phyloP scores from a whole-genome alignment of 2,888 invertebrate species.

The Hirtodrosophila histrioides region DNA sequence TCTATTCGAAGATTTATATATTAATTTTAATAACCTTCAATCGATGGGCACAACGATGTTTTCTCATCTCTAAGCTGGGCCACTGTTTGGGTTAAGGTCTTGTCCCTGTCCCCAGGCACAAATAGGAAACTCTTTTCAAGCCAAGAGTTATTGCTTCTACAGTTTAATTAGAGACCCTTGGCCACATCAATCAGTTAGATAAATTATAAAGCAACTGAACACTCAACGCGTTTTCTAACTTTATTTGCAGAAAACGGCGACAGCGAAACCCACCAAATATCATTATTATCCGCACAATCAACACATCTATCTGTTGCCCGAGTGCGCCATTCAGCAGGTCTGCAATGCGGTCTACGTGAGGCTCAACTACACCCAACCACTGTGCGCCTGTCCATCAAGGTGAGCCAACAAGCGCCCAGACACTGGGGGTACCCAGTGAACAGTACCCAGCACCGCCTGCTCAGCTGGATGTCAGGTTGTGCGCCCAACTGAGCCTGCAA shows the following conservation, averaged over 20 bases:
- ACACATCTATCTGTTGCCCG: slow-evolving; percentile 95
- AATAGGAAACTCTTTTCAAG: too few species aligned
- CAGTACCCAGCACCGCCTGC: neutral
- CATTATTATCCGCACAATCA: slow-evolving; percentile 97
- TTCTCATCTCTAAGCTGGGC: too few species aligned
- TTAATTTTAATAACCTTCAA: too few species aligned
- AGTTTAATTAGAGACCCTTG: slow-evolving; percentile 19
- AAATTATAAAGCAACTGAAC: neutral
- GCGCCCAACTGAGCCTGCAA: slow-evolving; percentile 17
- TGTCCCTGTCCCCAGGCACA: too few species aligned
- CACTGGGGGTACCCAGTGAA: neutral
- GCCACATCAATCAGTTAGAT: slow-evolving; percentile 18
- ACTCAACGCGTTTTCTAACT: slow-evolving; percentile 14
- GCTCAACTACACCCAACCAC: slow-evolving; percentile 95
- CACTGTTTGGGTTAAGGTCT: too few species aligned
- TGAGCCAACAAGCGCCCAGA: slow-evolving; percentile 56
- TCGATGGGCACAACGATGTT: too few species aligned
- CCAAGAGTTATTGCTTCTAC: too few species aligned
- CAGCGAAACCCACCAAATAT: slow-evolving; percentile 95
- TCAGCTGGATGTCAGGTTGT: slow-evolving; percentile 21
- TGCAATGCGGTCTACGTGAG: slow-evolving; percentile 97
- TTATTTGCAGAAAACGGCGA: slow-evolving; percentile 87
- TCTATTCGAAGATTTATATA: too few species aligned
- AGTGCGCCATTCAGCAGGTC: slow-evolving; percentile 97
- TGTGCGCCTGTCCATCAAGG: slow-evolving; percentile 95